Base-by-base conservation (phyloP, 2,113 vertebrate species). In the Synchiropus splendidus region DNA sequence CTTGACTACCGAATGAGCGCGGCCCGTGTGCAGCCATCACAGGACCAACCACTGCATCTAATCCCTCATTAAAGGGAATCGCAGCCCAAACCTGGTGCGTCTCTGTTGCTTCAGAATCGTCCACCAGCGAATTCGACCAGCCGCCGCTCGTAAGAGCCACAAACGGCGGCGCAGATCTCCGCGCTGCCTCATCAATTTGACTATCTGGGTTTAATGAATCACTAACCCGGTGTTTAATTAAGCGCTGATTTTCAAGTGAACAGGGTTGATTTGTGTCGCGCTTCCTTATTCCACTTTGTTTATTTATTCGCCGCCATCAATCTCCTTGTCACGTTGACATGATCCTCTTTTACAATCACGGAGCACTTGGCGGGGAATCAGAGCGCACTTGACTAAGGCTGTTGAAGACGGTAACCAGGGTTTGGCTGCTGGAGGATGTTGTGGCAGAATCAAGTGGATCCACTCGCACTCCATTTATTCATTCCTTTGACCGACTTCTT, bases 131-230 rank as follows among this genome's bases (percentile, higher is more conserved):
- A 40, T 52, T 32, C 43, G 17, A 37, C 42, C 45, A 48, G 21
- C 44, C 39, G 30, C 1, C 11, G 16, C 34, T 8, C 47, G 6
- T 10, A 21, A 57, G 30, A n/a, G 31, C 39, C 55, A 42, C 44
- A 42, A 18, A 37, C 12, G 33, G 39, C 17, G 31, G 14, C 55
- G 38, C 36, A 6, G 30, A 15, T 12, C 57, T 60, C 54, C 64
- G 54, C 67, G 59, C 63, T 63, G 58, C 64, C 61, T 76, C 66
- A 64, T 83, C 79, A 74, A 55, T 51, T 62, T 55, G 55, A 59
- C 63, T 73, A 54, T 66, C 61, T 64, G 52, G 38, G 44, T 65
- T 75, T 78, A 75, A 82, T 83, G 77, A 74, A 76, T 77, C 70
- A 70, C 79, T 67, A 59, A 61, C 70, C 51, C 51, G 72, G 60